Percentiles rank a stretch among this genome's conserved stretches.
Conservation (phyloP, 2,113 vertebrate genomes). For the Notarius quadriscutis region DNA sequence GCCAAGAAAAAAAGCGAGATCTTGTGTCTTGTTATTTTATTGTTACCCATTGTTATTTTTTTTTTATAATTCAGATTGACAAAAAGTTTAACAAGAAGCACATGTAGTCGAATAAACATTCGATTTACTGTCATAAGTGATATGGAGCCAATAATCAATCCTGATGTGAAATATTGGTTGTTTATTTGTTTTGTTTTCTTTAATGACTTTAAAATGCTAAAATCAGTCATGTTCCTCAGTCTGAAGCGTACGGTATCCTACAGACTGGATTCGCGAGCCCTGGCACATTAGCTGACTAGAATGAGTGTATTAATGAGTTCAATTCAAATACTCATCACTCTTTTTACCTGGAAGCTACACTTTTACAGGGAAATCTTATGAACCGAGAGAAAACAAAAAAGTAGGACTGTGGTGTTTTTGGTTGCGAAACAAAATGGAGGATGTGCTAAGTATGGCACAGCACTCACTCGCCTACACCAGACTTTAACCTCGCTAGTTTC, state of each 20-base stretch:
- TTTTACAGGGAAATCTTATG: background rate
- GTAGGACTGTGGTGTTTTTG: background rate
- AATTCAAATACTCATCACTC: background rate
- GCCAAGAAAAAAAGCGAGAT: too few species aligned
- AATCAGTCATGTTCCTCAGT: background rate
- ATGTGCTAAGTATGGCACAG: background rate
- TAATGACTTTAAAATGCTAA: background rate
- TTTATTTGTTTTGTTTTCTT: too few species aligned
- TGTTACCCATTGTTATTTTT: background rate
- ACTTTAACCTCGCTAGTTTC: background rate
- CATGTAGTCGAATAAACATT: too few species aligned
- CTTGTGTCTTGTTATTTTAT: background rate
- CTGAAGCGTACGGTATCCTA: background rate
- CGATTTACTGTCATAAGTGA: too few species aligned
- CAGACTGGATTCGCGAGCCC: background rate
- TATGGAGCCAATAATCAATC: background rate
- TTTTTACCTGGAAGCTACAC: background rate
- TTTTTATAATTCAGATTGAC: background rate
- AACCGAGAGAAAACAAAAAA: background rate
- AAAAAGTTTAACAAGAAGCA: too few species aligned
- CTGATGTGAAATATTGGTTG: too few species aligned
- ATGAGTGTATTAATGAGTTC: background rate
- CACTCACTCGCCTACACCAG: background rate
- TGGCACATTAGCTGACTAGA: background rate
- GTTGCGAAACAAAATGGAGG: background rate